These are phyloP conservation scores for Sinocyclocheilus anophthalmus DNA, from an alignment of 2,113 vertebrate genomes.

Conservation along the genomic window DNA sequence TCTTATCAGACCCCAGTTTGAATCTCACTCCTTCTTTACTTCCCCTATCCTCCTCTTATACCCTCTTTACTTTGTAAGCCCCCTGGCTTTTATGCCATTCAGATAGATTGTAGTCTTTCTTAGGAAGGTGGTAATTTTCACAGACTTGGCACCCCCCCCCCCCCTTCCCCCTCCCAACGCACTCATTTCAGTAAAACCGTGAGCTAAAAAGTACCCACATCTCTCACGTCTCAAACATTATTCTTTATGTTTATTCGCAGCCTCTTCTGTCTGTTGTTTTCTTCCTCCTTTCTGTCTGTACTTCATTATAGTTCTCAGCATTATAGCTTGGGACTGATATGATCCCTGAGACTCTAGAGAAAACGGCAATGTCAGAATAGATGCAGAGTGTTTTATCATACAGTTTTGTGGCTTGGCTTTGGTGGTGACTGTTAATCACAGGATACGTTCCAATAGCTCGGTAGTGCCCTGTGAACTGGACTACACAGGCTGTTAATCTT, in stretches of 20 bases:
- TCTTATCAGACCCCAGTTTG: constrained; percentile 19
- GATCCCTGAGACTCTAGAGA: not conserved
- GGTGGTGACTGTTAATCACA: constrained; percentile 23
- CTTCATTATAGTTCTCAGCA: not conserved
- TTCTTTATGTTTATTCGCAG: not conserved
- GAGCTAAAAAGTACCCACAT: constrained; percentile 11
- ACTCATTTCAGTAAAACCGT: not conserved
- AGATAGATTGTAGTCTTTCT: constrained; percentile 46
- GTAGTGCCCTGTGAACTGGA: not conserved
- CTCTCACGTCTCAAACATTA: not conserved
- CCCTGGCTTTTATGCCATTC: constrained; percentile 25
- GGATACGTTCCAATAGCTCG: not conserved
- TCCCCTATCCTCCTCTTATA: not conserved
- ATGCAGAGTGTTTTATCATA: not conserved
- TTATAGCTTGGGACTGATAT: not conserved
- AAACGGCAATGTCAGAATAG: not conserved
- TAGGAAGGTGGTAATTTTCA: constrained; percentile 44
- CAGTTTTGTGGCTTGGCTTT: constrained; percentile 9
- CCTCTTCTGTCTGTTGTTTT: not conserved
- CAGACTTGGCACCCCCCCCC: not conserved
- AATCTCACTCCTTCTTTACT: not conserved
- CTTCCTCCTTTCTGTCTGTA: not conserved
- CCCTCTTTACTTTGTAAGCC: not conserved
- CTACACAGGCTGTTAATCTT: constrained; percentile 22
- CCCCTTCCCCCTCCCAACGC: not conserved